These are phyloP conservation scores for Doris montereyensis DNA, from an alignment of 2,888 invertebrate species.

Conservation along the genomic window DNA sequence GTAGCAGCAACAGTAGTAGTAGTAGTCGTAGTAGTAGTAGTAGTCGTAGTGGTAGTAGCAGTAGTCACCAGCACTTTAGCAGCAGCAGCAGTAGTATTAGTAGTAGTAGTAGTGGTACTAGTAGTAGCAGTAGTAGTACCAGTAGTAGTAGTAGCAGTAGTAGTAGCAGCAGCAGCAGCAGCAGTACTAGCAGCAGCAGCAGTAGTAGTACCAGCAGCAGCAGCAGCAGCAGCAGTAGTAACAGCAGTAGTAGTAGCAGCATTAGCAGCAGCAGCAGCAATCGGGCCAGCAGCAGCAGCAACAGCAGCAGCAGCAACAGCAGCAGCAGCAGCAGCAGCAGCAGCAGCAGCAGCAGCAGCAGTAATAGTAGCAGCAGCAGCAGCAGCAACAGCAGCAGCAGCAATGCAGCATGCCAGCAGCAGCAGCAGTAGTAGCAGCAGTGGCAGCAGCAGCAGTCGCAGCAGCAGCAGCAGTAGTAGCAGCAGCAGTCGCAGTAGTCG, in stretches of 20 bases:
- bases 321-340: too few species aligned
- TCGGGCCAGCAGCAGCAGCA: too few species aligned
- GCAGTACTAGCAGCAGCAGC: constrained; percentile 21
- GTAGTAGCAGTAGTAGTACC: constrained; percentile 7
- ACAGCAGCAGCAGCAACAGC: too few species aligned
- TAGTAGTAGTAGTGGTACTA: constrained; percentile 8
- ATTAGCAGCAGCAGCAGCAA: constrained; percentile 40
- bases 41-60: constrained; percentile 6
- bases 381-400: too few species aligned
- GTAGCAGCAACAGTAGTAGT: constrained; percentile 16
- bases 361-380: too few species aligned
- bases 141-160: constrained; percentile 20
- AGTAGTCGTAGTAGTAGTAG: constrained; percentile 16
- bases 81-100: constrained; percentile 6
- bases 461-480: too few species aligned
- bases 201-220: constrained; percentile 40
- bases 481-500: too few species aligned
- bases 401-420: too few species aligned
- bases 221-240: constrained; percentile 42
- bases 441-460: too few species aligned
- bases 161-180: constrained; percentile 18
- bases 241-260: constrained; percentile 39
- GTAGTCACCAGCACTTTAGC: not conserved
- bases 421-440: too few species aligned
- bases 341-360: too few species aligned